Evolutionary conservation across 2,113 vertebrate genomes (phyloP), one percentile per base, ranked within the genome.

Genomic region (Brachirus orientalis): DNA sequence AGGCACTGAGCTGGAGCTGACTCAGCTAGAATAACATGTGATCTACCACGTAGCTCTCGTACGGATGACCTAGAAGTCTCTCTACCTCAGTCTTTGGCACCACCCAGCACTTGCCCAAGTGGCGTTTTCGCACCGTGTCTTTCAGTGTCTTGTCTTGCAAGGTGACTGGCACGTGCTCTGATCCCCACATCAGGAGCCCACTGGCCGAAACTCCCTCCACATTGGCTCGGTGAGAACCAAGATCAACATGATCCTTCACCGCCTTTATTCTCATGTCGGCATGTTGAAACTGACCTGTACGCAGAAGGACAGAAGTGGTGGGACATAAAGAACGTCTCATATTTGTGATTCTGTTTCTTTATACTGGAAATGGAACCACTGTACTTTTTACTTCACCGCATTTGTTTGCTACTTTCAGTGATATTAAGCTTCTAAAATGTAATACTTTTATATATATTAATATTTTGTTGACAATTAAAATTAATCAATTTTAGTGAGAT

Each of bases 271-370:
- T 82, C 11, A 95, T 86, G 71, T 91, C 85, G 1, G 81, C 61
- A 4, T 93, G 88, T 81, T 94, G 93, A 69, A 95, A 95, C 82
- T 95, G 92, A 22, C 94, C 94, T 95, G 83, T 2, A 41, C 47
- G 16, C n/a, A 46, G 72, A 60, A 10, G 28, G 28, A 28, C 28
- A 28, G 28, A 2, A 28, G 28, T 28, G 28, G 28, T 6, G 28
- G 28, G 28, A 28, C 28, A 28, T 28, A 4, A 28, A 28, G 28
- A 28, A 2, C 28, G 6, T 28, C 28, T 28, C 6, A 28, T 4
- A 28, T 28, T 3, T 28, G 28, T 4, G 28, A 28, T 28, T 28
- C 3, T 28, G 3, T 28, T 28, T 4, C 28, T 28, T 28, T 6
- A 28, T 28, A 28, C 28, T 28, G n/a, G n/a, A n/a, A 28, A 28